These are phyloP conservation scores for Leptopilina clavipes DNA, from an alignment of 1,140 invertebrate species.

Conservation along the genomic window DNA sequence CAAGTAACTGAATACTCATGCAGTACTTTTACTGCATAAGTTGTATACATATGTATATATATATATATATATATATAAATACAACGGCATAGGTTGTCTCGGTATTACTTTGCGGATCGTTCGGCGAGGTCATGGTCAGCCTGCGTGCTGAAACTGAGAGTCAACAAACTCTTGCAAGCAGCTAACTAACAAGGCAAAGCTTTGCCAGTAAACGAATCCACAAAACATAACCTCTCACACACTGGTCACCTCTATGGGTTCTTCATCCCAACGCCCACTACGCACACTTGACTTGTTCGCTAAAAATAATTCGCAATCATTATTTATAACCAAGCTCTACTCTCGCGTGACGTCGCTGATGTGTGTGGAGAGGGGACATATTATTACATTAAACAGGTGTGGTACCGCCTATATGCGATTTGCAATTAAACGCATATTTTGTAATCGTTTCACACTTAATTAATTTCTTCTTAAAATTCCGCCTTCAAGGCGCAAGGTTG, in stretches of 20 bases:
- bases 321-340: conserved; percentile 52
- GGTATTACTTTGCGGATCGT: conserved; percentile 69
- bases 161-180: conserved; percentile 71
- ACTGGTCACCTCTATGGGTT: conserved; percentile 48
- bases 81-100: conserved; percentile 57
- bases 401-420: conserved; percentile 15
- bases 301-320: conserved; percentile 60
- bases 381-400: conserved; percentile 46
- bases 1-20: neutral
- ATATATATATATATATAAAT: conserved; percentile 37
- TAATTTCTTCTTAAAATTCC: neutral
- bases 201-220: conserved; percentile 57
- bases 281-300: conserved; percentile 29
- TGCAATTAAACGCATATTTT: conserved; percentile 30
- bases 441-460: neutral
- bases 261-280: conserved; percentile 43
- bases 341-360: conserved; percentile 36
- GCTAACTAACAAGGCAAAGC: conserved; percentile 46
- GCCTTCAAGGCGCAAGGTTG: too few relatives aligned
- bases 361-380: neutral
- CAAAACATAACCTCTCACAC: conserved; percentile 52
- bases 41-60: neutral
- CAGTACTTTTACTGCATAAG: conserved; percentile 12
- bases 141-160: conserved; percentile 72
- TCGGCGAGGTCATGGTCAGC: conserved; percentile 74